Conservation (phyloP, 2,888 invertebrate species). For the Eupithecia tripunctaria region DNA sequence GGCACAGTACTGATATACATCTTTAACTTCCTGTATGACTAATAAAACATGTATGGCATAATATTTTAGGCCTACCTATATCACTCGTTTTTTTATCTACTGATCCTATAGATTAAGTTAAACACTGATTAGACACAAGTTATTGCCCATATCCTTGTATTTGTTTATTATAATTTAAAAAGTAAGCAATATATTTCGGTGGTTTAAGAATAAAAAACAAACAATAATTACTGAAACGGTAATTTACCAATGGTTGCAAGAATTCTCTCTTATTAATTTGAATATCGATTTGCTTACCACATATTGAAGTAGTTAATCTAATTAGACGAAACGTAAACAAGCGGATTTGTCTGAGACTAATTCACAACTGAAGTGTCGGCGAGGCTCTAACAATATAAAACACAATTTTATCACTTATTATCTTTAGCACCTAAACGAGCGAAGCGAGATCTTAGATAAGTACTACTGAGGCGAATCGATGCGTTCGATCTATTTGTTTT, state of each 20-base stretch:
- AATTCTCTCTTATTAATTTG: not conserved
- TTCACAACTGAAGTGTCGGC: constrained; percentile 44
- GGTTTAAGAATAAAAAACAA: not conserved
- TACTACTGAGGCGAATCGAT: not conserved
- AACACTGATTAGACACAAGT: not conserved
- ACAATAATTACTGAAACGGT: not conserved
- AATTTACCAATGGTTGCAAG: not conserved
- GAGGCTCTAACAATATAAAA: constrained; percentile 46
- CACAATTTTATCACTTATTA: constrained; percentile 48
- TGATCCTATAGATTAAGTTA: not conserved
- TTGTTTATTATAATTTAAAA: not conserved
- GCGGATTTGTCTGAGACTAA: constrained; percentile 40
- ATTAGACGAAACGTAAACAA: constrained; percentile 28
- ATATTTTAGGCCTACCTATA: not conserved
- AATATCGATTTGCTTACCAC: constrained; percentile 51
- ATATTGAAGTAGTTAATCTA: constrained; percentile 45
- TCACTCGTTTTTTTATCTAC: not conserved
- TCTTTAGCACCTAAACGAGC: constrained; percentile 31
- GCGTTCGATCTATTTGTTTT: not conserved
- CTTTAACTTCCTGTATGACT: too few relatives aligned
- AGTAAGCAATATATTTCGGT: not conserved
- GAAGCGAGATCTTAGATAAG: not conserved
- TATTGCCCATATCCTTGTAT: not conserved
- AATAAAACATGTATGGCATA: not conserved
- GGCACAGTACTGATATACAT: too few relatives aligned